Percentiles rank a stretch among this genome's conserved stretches.
Evolutionary conservation across 2,888 invertebrate genomes (phyloP).

Genomic region (Drosophila recens): DNA sequence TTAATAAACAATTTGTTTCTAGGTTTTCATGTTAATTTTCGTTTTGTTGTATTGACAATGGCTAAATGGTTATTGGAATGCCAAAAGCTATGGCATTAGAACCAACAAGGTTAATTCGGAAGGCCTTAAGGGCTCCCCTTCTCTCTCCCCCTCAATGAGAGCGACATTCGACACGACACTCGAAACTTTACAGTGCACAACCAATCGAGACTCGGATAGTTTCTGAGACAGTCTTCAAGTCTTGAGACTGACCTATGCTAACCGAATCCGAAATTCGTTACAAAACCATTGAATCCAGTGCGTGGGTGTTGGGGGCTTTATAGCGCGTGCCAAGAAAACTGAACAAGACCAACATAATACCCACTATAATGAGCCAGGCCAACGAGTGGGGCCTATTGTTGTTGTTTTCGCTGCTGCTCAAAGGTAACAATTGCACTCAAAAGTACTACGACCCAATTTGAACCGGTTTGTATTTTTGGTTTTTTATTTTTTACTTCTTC

Average conservation of each 20-base stretch:
- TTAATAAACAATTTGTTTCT: conserved; percentile 55
- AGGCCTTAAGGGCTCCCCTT: conserved; percentile 51
- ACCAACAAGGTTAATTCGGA: conserved; percentile 63
- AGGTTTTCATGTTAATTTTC: conserved; percentile 34
- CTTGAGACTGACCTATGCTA: conserved; percentile 74
- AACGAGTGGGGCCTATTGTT: conserved; percentile 50
- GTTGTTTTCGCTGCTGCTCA: conserved; percentile 38
- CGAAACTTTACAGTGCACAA: neutral
- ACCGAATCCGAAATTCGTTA: conserved; percentile 67
- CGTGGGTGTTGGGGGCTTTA: conserved; percentile 16
- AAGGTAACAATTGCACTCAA: conserved; percentile 82
- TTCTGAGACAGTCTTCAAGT: conserved; percentile 5
- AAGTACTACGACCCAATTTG: conserved; percentile 83
- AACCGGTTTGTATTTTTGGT: conserved; percentile 75
- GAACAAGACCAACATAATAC: conserved; percentile 64
- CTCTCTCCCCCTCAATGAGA: neutral
- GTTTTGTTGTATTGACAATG: conserved; percentile 15
- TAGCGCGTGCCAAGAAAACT: conserved; percentile 75
- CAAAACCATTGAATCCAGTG: conserved; percentile 59
- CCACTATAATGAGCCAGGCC: conserved; percentile 63
- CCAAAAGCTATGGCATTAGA: conserved; percentile 67
- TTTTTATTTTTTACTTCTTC: conserved; percentile 17
- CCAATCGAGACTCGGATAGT: neutral
- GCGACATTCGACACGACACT: conserved; percentile 3
- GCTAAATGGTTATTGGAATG: conserved; percentile 51